These are phyloP conservation scores for Microctenopoma lineatum DNA, from an alignment of 2,797 vertebrate species.

Conservation along the genomic window DNA sequence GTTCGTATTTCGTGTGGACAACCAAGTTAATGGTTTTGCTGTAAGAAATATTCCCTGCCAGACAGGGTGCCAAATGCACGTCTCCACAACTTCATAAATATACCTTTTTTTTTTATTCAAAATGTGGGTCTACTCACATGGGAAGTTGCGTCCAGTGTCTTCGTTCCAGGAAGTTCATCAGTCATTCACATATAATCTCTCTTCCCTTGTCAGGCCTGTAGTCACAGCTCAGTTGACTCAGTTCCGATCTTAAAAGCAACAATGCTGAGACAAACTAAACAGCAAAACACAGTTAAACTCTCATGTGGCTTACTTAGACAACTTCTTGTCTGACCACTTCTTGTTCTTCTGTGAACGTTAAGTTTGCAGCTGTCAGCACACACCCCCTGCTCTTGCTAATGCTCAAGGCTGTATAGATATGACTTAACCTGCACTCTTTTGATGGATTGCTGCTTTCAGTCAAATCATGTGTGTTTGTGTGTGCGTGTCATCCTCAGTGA, in stretches of 20 bases:
- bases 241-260: background rate
- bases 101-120: background rate
- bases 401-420: background rate
- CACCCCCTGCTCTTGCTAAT: constrained; percentile 44
- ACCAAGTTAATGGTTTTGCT: background rate
- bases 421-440: background rate
- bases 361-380: background rate
- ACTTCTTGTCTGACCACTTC: too few species aligned
- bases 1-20: too few species aligned
- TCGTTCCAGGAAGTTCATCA: background rate
- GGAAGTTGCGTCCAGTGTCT: constrained; percentile 37
- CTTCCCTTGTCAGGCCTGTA: background rate
- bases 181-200: background rate
- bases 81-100: background rate
- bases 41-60: background rate
- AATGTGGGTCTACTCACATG: constrained; percentile 57
- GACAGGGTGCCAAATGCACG: background rate
- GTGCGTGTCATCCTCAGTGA: background rate
- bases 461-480: background rate
- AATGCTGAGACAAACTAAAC: background rate
- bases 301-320: background rate
- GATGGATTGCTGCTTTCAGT: background rate
- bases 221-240: too few species aligned
- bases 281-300: background rate
- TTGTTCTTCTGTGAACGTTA: too few species aligned